Conservation (phyloP, 2,797 vertebrate genomes). For the Pteronotus mesoamericanus region DNA sequence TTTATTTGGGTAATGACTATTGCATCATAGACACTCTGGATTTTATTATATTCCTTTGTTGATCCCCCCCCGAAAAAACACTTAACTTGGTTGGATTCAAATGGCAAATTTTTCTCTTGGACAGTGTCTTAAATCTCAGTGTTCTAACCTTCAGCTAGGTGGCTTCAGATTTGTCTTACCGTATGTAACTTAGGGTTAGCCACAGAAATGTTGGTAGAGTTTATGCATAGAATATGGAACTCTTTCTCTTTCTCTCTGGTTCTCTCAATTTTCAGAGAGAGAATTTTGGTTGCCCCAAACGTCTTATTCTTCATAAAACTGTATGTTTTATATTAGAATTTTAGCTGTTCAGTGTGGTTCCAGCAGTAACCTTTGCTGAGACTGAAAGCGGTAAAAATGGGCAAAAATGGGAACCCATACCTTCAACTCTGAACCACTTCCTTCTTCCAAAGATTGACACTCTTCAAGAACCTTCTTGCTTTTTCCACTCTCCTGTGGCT, state of each 20-base stretch:
- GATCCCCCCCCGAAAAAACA: not conserved
- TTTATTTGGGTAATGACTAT: not conserved
- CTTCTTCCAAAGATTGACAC: not conserved
- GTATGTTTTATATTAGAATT: not conserved
- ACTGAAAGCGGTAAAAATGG: not conserved
- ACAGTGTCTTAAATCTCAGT: not conserved
- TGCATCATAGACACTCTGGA: not conserved
- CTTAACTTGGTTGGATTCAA: not conserved
- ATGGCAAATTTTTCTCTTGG: not conserved
- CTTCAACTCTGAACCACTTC: not conserved
- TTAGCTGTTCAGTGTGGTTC: not conserved
- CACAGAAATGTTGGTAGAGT: not conserved
- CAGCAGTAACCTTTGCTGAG: not conserved
- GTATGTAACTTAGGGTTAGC: not conserved
- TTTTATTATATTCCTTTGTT: not conserved
- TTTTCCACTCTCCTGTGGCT: not conserved
- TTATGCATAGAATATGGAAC: not conserved
- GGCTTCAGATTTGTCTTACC: not conserved
- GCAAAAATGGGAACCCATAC: not conserved
- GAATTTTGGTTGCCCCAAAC: not conserved
- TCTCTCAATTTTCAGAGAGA: not conserved
- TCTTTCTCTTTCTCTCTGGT: not conserved
- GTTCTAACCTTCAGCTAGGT: not conserved
- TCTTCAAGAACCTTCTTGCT: not conserved
- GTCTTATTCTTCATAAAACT: not conserved